Conservation (phyloP, 1,140 invertebrate species). For the Lysiphlebus fabarum region DNA sequence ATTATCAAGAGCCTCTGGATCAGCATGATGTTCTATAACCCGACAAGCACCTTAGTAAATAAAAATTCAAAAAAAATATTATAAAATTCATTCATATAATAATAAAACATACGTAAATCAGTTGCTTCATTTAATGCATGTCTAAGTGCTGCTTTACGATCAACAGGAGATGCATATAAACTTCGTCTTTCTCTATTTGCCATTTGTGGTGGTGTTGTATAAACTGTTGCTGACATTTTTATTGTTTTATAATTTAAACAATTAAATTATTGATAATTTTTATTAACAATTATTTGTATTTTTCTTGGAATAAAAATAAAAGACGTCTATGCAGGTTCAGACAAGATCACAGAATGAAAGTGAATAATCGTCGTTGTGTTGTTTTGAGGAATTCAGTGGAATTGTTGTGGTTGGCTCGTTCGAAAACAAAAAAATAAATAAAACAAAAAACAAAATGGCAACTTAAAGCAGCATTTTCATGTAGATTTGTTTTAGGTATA, state of each 20-base stretch:
- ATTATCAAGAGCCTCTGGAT: slow-evolving; percentile 25
- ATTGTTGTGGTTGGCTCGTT: no score
- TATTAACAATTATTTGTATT: no score
- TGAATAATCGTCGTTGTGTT: no score
- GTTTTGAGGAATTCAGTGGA: no score
- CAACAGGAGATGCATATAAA: slow-evolving; percentile 26
- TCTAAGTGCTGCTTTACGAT: slow-evolving; percentile 32
- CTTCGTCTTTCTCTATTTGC: slow-evolving; percentile 16
- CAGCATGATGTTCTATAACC: slow-evolving; percentile 30
- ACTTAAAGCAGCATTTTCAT: no score
- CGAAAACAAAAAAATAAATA: no score
- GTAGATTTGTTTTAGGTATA: no score
- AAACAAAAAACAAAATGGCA: no score
- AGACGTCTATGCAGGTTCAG: no score
- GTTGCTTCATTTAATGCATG: slow-evolving; percentile 23
- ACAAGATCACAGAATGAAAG: no score
- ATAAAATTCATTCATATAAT: neutral
- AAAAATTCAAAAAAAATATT: neutral
- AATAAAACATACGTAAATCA: slow-evolving; percentile 31
- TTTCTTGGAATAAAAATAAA: no score
- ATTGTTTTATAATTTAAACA: neutral
- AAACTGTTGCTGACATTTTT: neutral
- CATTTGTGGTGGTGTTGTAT: neutral
- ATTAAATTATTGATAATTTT: no score
- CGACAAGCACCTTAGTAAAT: neutral